Evolutionary conservation across 2,113 vertebrate species (phyloP).

Genomic region (Pygoscelis antarcticus): DNA sequence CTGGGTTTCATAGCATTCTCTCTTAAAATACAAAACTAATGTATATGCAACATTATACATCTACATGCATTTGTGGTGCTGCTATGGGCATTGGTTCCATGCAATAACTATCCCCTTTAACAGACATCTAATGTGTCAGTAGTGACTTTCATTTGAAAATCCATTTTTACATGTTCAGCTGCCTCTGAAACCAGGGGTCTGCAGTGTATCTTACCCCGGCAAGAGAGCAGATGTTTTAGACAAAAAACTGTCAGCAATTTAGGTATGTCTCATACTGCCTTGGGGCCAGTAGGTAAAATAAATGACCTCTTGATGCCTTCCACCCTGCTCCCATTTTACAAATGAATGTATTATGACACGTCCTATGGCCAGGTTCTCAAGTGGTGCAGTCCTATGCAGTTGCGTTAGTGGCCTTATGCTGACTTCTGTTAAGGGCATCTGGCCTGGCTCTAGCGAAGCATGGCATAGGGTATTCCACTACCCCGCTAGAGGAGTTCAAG

Average conservation of each 20-base stretch:
- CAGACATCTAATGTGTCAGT: background rate
- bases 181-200: background rate
- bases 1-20: background rate
- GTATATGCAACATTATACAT: background rate
- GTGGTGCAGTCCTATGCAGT: background rate
- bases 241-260: background rate
- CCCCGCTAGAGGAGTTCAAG: background rate
- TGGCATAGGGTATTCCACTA: background rate
- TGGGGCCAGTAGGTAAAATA: background rate
- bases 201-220: background rate
- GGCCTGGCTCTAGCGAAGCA: rapidly evolving
- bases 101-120: background rate
- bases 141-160: background rate
- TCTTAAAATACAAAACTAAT: background rate
- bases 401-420: background rate
- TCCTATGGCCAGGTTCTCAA: background rate
- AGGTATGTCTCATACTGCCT: background rate
- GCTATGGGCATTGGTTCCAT: background rate
- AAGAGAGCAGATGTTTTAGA: background rate
- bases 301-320: background rate
- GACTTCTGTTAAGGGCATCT: background rate
- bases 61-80: background rate
- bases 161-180: background rate
- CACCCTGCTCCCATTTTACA: background rate
- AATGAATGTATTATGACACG: background rate